Evolutionary conservation across 2,113 vertebrate genomes (phyloP).

Genomic region (Myiozetetes cayanensis): DNA sequence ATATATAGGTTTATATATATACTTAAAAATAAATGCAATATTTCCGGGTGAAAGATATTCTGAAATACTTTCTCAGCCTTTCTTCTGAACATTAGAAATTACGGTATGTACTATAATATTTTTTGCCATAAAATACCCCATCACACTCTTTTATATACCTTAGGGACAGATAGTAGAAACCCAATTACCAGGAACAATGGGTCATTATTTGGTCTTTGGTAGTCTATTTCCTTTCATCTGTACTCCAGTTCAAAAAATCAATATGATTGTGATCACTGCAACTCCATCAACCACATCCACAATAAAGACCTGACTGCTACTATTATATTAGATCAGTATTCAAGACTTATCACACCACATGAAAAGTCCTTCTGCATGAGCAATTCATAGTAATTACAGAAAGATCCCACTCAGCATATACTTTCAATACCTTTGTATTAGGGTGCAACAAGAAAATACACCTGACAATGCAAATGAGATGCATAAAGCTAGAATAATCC

Average conservation of each 20-base stretch:
- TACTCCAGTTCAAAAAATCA: not conserved
- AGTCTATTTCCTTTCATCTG: conserved; percentile 1
- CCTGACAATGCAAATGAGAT: not conserved
- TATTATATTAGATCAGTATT: not conserved
- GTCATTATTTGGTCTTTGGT: not conserved
- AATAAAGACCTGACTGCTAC: not conserved
- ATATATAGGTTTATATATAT: not conserved
- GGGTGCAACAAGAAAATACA: not conserved
- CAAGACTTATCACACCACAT: not conserved
- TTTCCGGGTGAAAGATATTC: not conserved
- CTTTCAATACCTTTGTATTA: not conserved
- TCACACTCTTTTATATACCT: not conserved
- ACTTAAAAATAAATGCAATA: not conserved
- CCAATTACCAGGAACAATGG: conserved; percentile 2
- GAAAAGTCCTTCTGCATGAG: not conserved
- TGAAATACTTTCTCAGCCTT: not conserved
- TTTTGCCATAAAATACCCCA: not conserved
- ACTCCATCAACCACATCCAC: not conserved
- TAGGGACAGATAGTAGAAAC: not conserved
- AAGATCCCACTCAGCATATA: not conserved
- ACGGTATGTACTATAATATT: not conserved
- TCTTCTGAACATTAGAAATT: not conserved
- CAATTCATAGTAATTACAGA: not conserved
- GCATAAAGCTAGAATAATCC: not conserved
- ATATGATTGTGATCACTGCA: not conserved